Evolutionary conservation across 2,113 vertebrate species (phyloP), one percentile per base, ranked within the genome.

Genomic region (Xiphias gladius): DNA sequence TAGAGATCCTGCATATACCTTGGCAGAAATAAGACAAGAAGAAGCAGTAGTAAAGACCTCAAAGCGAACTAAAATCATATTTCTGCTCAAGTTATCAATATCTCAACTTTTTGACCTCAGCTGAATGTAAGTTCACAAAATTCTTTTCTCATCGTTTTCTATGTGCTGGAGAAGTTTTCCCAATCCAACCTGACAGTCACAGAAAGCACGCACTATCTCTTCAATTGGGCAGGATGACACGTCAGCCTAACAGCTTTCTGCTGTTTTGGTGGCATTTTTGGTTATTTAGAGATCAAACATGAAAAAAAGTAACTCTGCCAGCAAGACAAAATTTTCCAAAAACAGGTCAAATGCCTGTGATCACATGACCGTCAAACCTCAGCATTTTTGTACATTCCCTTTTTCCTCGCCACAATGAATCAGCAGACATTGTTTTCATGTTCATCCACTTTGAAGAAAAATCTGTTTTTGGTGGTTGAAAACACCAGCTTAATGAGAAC

Each of bases 351-450:
- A 66, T 22, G 35, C n/a, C 62, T 72, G 61, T 9, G 7, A 67
- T 78, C 69, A 43, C 24, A n/a, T 41, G 28, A 76, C 30, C 12
- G 10, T 82, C 66, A 59, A 69, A 85, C 79, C 75, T 76, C 79
- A 64, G 66, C 79, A 14, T 79, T 65, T 70, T 50, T 85, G 37
- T 35, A 58, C 57, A 75, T 65, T 54, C 14, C 5, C 20, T 17
- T 61, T 66, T 20, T 37, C 37, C 10, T 67, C 11, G 5, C 55
- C 63, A 48, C 61, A 55, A 14, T 28, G 28, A 50, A 65, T 39
- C 71, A 41, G 50, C 39, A 65, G 57, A 28, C 62, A 26, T 19
- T 28, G 10, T 13, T 66, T 83, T 16, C 52, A 59, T 69, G 50
- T 68, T 57, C 6, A 30, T 64, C 58, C 14, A 61, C 61, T 57